Base-by-base conservation (phyloP, 2,888 invertebrate genomes). In the Imbricaverruca yamaguchii region DNA sequence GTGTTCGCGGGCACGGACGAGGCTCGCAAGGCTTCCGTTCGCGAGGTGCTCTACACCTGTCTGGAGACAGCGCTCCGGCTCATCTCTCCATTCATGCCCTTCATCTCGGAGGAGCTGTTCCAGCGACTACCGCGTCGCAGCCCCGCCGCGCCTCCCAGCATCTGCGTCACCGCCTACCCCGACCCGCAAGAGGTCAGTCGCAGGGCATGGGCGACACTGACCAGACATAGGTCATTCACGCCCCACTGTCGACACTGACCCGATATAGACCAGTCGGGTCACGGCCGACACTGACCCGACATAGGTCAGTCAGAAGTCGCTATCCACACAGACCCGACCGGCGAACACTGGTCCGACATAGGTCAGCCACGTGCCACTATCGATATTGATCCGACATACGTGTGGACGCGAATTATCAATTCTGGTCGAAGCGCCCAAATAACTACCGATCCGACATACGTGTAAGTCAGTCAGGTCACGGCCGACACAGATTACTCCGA, bases 51-150 rank as follows among this genome's bases (percentile, higher is more conserved):
- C 4, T 93, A 94, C 87, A 92, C 92, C 0, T 93, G 93, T 65
- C 88, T 99, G 80, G 95, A 98, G 86, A 90, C 91, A 10, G 97
- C 94, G 0, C 90, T 99, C 61, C 91, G 95, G 83, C 89, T 97
- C 82, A 89, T 99, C 23, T 93, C 94, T 83, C 99, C 99, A 0
- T 94, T 98, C 87, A 99, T 99, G 99, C 99, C 99, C 0, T 96
- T 94, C 87, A 91, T 99, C 83, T 93, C 95, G 0, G 97, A 98
- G 88, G 98, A 99, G 88, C 89, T 99, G 84, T 99, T 92, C 89
- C 97, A 97, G 88, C 90, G 97, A 67, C 89, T 99, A 84, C 96
- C 97, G 0, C 84, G 87, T 78, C 85, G 89, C 80, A 84, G 84
- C 55, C 83, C 84, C 21, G 84, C 85, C 21, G 88, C 86, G 18